These are phyloP conservation scores for Sebastes matsubarae DNA, from an alignment of 2,797 vertebrate genomes.

Conservation along the genomic window DNA sequence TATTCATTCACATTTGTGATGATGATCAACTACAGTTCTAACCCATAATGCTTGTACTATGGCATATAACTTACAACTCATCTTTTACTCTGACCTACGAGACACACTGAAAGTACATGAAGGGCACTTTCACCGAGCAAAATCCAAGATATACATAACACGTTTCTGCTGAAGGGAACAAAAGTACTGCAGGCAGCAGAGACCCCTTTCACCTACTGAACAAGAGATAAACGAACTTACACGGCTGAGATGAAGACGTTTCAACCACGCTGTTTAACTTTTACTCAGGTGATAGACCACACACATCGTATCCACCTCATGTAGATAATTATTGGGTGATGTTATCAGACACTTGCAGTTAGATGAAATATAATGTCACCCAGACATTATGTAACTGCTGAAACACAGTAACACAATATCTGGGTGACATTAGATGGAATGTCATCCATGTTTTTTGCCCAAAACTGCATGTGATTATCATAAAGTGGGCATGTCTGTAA, in stretches of 20 bases:
- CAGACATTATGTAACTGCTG: background rate
- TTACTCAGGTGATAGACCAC: background rate
- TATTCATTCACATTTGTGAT: background rate
- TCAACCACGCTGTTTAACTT: slow-evolving; percentile 7
- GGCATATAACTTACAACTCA: background rate
- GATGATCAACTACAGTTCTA: background rate
- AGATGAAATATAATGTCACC: background rate
- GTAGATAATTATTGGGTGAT: slow-evolving; percentile 12
- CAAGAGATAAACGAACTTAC: slow-evolving; percentile 32
- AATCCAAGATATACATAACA: background rate
- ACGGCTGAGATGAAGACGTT: slow-evolving; percentile 21
- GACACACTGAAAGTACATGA: background rate
- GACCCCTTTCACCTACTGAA: slow-evolving; percentile 25
- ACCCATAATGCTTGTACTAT: no score
- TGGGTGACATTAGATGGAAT: no score
- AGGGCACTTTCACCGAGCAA: background rate
- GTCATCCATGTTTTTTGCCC: no score
- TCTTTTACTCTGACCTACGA: background rate
- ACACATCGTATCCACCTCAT: background rate
- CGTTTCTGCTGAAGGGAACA: slow-evolving; percentile 30
- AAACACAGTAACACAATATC: background rate
- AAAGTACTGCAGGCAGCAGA: slow-evolving; percentile 3
- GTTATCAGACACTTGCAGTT: slow-evolving; percentile 11
- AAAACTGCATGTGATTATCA: no score
- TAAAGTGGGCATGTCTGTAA: no score